These are phyloP conservation scores for Cephalopachus bancanus DNA, from an alignment of 2,797 vertebrate genomes.

Conservation along the genomic window DNA sequence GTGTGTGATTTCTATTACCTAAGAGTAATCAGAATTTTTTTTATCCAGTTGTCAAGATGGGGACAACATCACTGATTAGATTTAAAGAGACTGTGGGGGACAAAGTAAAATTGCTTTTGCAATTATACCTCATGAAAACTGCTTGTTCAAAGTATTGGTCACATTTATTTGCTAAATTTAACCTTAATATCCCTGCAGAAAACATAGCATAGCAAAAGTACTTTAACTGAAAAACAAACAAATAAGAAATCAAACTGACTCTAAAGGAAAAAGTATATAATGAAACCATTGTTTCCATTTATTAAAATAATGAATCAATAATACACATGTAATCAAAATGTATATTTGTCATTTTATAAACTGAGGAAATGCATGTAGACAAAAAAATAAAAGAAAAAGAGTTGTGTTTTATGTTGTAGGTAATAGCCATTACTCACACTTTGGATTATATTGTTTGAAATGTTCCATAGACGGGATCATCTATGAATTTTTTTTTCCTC, in stretches of 20 bases:
- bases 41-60: background rate
- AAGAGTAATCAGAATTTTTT: background rate
- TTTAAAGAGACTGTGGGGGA: slow-evolving; percentile 14
- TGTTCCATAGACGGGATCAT: background rate
- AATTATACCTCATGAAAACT: slow-evolving; percentile 54
- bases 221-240: background rate
- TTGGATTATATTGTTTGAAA: background rate
- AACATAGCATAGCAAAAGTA: slow-evolving; percentile 18
- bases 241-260: background rate
- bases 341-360: slow-evolving; percentile 40
- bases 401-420: background rate
- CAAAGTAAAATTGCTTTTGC: slow-evolving; percentile 43
- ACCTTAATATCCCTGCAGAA: slow-evolving; percentile 12
- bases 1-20: slow-evolving; percentile 6
- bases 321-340: slow-evolving; percentile 28
- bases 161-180: slow-evolving; percentile 52
- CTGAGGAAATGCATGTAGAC: background rate
- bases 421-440: background rate
- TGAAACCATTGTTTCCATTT: slow-evolving; percentile 39
- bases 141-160: slow-evolving; percentile 25
- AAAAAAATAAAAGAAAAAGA: background rate
- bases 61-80: slow-evolving; percentile 28
- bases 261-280: slow-evolving; percentile 37
- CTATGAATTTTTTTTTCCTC: background rate
- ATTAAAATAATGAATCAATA: slow-evolving; percentile 57